Conservation (phyloP, 2,888 invertebrate genomes). For the Epinotia brunnichana region DNA sequence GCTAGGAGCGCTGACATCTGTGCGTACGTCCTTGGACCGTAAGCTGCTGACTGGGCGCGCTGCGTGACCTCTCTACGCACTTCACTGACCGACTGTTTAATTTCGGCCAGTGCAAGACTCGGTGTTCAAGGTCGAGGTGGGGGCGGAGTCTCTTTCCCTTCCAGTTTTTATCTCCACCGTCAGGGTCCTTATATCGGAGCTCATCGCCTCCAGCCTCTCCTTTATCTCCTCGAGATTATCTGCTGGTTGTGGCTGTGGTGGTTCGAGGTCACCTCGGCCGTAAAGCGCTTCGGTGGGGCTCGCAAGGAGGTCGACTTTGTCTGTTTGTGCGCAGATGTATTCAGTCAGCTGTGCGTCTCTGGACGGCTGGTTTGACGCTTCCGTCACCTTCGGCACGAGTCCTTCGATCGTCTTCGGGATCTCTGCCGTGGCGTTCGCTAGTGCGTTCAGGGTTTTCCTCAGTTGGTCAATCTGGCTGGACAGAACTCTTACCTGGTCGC, state of each 20-base stretch:
- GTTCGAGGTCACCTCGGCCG: neutral
- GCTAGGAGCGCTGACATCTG: neutral
- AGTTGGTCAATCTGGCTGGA: neutral
- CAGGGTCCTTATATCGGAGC: too few species aligned
- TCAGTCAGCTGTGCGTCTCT: too few species aligned
- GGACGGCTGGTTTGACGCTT: too few species aligned
- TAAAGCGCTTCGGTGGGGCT: neutral
- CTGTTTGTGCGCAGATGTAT: neutral
- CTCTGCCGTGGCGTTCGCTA: neutral
- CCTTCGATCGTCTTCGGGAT: too few species aligned
- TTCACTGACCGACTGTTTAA: too few species aligned
- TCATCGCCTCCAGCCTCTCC: too few species aligned
- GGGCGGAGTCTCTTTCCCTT: neutral
- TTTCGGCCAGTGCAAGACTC: conserved; percentile 5
- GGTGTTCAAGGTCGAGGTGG: neutral
- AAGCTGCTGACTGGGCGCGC: too few species aligned
- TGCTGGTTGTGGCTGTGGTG: neutral
- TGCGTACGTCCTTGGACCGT: too few species aligned
- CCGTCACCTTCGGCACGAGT: too few species aligned
- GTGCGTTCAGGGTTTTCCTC: neutral
- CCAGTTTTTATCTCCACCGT: neutral
- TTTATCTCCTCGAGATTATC: neutral
- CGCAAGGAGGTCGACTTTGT: neutral
- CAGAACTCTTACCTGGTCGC: neutral
- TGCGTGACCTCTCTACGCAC: too few species aligned